Conservation (phyloP, 1,140 invertebrate genomes). For the Pseudomyrmex gracilis region DNA sequence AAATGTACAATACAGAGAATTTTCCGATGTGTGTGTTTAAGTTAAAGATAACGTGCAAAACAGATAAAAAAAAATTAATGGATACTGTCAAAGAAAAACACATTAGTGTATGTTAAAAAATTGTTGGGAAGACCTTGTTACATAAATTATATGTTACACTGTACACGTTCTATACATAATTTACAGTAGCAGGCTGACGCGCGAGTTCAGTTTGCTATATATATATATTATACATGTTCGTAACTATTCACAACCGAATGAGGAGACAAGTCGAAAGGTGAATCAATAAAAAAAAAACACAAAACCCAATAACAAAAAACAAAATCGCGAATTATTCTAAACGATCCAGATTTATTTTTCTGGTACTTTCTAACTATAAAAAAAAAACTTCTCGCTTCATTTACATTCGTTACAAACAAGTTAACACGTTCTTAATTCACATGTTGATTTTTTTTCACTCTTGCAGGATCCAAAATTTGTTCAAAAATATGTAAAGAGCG, state of each 20-base stretch:
- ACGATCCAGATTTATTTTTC: constrained; percentile 24
- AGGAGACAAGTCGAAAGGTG: constrained; percentile 77
- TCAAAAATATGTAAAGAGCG: not conserved
- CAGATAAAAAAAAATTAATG: not conserved
- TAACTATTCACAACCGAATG: constrained; percentile 82
- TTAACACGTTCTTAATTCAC: constrained; percentile 19
- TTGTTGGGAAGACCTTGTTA: constrained; percentile 42
- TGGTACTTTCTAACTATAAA: constrained; percentile 6
- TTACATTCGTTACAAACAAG: constrained; percentile 35
- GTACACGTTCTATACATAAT: constrained; percentile 61
- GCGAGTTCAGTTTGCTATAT: constrained; percentile 34
- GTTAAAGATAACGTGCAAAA: no score
- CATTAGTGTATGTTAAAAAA: constrained; percentile 18
- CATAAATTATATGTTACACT: constrained; percentile 70
- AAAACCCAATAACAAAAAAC: constrained; percentile 41
- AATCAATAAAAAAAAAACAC: constrained; percentile 68
- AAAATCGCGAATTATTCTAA: constrained; percentile 28
- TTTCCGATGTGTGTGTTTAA: no score
- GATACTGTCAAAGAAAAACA: not conserved
- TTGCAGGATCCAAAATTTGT: constrained; percentile 27
- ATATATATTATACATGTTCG: constrained; percentile 45
- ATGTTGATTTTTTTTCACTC: constrained; percentile 22
- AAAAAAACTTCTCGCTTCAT: constrained; percentile 40
- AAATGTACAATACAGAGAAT: no score
- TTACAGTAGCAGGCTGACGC: constrained; percentile 44